Conservation (phyloP, 2,113 vertebrate genomes). For the Falco punctatus region DNA sequence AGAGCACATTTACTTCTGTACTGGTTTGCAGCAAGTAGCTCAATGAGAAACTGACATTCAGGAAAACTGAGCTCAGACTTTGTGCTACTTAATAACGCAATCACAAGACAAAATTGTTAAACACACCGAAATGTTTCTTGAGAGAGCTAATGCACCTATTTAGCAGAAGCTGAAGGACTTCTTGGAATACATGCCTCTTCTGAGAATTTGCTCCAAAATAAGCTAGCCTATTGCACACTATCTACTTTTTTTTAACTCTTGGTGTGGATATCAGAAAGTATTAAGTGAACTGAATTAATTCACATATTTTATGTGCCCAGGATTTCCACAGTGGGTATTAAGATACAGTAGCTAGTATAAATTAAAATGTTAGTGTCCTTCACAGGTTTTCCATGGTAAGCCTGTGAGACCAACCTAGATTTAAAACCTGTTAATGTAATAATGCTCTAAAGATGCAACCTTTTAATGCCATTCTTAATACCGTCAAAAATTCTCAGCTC, state of each 20-base stretch:
- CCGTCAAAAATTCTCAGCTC: background rate
- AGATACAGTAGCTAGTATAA: background rate
- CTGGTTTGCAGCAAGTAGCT: background rate
- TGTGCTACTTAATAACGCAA: background rate
- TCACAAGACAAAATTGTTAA: background rate
- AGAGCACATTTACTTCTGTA: background rate
- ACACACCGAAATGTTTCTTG: background rate
- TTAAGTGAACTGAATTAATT: background rate
- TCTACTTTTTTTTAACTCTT: background rate
- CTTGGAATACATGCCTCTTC: background rate
- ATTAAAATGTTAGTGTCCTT: background rate
- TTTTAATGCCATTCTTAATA: background rate
- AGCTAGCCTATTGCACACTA: background rate
- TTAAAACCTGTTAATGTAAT: background rate
- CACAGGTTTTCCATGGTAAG: background rate
- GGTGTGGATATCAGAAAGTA: background rate
- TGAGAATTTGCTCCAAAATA: background rate
- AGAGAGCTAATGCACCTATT: background rate
- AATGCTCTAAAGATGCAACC: background rate
- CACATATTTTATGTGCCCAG: background rate
- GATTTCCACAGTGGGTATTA: background rate
- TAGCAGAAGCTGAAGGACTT: background rate
- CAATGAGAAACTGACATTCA: background rate
- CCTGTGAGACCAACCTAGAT: background rate
- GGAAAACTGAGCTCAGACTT: background rate